Evolutionary conservation across 2,113 vertebrate genomes (phyloP).

Genomic region (Sylvilagus bachmani): DNA sequence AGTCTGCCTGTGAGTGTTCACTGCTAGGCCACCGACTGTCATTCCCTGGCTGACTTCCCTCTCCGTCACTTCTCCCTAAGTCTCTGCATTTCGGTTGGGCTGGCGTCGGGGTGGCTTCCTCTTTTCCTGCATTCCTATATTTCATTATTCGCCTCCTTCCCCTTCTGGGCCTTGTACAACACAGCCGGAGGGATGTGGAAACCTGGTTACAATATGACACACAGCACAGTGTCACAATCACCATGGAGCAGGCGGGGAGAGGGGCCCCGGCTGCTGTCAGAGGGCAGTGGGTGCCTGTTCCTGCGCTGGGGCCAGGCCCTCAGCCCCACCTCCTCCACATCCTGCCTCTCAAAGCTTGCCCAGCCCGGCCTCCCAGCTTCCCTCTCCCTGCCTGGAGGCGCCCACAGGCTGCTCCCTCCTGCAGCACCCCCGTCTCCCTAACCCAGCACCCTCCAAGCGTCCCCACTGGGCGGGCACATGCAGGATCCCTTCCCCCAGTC

Average conservation of each 20-base stretch:
- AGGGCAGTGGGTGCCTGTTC: accelerated
- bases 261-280: accelerated
- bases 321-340: neutral
- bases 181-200: slow-evolving; percentile 94
- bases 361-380: neutral
- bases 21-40: slow-evolving; percentile 60
- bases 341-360: neutral
- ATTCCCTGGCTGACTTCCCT: slow-evolving; percentile 96
- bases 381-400: neutral
- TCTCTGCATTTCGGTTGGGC: slow-evolving; percentile 95
- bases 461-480: neutral
- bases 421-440: too few relatives aligned
- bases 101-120: slow-evolving; percentile 92
- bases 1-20: neutral
- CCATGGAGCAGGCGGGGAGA: slow-evolving; percentile 30
- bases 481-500: neutral
- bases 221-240: slow-evolving; percentile 87
- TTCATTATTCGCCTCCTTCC: slow-evolving; percentile 97
- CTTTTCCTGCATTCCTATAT: slow-evolving; percentile 98
- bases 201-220: slow-evolving; percentile 91
- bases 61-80: slow-evolving; percentile 99
- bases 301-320: too few relatives aligned
- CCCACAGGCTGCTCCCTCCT: neutral
- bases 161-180: slow-evolving; percentile 90
- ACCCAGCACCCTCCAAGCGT: accelerated